Evolutionary conservation across 2,888 invertebrate genomes (phyloP).

Genomic region (Parnassius mnemosyne): DNA sequence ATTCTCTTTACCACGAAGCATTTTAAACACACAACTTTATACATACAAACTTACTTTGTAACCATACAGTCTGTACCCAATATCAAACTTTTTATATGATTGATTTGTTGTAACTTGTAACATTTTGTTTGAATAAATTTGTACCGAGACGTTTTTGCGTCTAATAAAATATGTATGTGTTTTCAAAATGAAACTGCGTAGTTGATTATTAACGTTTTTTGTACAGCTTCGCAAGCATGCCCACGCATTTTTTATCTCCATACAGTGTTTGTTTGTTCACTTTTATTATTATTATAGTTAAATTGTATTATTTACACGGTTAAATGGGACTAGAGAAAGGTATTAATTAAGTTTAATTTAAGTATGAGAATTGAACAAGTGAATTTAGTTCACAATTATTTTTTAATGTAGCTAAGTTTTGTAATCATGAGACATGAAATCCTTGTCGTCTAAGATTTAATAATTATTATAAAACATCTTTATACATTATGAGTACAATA

Average conservation of each 20-base stretch:
- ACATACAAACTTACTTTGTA: neutral
- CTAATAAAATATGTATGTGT: too few relatives aligned
- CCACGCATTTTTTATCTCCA: too few relatives aligned
- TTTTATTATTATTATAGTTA: neutral
- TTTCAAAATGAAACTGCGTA: too few relatives aligned
- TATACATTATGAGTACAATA: too few relatives aligned
- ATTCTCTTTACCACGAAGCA: constrained; percentile 11
- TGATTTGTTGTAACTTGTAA: constrained; percentile 6
- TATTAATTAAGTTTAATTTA: constrained; percentile 47
- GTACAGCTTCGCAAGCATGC: too few relatives aligned
- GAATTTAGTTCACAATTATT: constrained; percentile 46
- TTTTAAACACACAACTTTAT: constrained; percentile 3
- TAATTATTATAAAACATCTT: neutral
- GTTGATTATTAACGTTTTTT: too few relatives aligned
- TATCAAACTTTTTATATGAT: constrained; percentile 1
- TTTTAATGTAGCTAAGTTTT: constrained; percentile 19
- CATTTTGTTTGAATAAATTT: too few relatives aligned
- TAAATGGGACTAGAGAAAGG: constrained; percentile 36
- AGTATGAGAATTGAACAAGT: constrained; percentile 46
- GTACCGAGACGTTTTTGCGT: neutral
- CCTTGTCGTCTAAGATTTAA: neutral
- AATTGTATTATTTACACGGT: constrained; percentile 1
- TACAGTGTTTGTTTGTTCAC: too few relatives aligned
- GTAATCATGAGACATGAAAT: constrained; percentile 1
- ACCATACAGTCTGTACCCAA: neutral